These are phyloP conservation scores for Platysternon megacephalum DNA, from an alignment of 2,113 vertebrate species.

Conservation along the genomic window DNA sequence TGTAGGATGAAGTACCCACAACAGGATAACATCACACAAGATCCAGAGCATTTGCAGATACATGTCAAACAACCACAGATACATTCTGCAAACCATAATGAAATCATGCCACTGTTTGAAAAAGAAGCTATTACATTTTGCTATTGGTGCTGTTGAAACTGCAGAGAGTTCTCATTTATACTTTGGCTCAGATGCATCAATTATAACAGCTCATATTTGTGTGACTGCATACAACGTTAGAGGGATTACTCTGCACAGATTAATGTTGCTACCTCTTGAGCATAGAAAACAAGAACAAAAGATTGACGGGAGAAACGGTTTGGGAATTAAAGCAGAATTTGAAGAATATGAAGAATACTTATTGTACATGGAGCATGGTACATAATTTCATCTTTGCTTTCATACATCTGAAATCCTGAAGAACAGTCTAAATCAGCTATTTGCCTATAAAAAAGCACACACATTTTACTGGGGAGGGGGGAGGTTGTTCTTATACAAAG, in stretches of 20 bases:
- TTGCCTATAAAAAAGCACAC: background rate
- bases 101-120: background rate
- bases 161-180: background rate
- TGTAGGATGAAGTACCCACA: background rate
- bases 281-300: background rate
- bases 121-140: background rate
- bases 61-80: background rate
- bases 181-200: background rate
- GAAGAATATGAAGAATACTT: background rate
- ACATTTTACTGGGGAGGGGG: background rate
- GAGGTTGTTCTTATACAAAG: background rate
- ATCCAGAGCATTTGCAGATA: background rate
- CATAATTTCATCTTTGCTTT: background rate
- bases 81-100: background rate
- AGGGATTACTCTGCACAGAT: background rate
- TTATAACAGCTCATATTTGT: background rate
- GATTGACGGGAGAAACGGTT: background rate
- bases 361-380: background rate
- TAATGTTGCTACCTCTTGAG: background rate
- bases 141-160: background rate
- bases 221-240: background rate
- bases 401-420: background rate
- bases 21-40: background rate
- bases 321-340: background rate
- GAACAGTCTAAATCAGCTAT: background rate